phyloP scores from a whole-genome alignment of 2,113 vertebrate genomes.

The Sinocyclocheilus rhinocerous region DNA sequence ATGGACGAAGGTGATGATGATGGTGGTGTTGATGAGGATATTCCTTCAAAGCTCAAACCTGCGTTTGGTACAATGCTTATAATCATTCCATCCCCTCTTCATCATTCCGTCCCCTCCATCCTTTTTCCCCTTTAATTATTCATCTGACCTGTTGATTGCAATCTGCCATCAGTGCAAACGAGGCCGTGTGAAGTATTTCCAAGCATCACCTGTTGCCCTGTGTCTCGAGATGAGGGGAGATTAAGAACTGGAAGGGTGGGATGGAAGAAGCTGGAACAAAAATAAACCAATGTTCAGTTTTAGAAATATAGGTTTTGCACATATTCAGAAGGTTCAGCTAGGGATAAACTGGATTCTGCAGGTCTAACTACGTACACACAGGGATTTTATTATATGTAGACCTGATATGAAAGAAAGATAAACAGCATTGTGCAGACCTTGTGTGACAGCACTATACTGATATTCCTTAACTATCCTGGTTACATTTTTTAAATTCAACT shows the following conservation, averaged over 20 bases:
- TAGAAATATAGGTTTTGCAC: background rate
- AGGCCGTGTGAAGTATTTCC: slow-evolving; percentile 18
- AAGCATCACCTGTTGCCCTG: slow-evolving; percentile 13
- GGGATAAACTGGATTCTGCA: background rate
- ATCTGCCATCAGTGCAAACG: slow-evolving; percentile 33
- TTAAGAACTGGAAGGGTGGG: background rate
- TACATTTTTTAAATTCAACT: background rate
- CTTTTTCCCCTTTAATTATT: slow-evolving; percentile 38
- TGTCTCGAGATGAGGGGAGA: background rate
- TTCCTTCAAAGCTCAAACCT: slow-evolving; percentile 24
- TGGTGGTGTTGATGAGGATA: slow-evolving; percentile 37
- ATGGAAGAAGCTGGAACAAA: background rate
- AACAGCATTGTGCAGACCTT: background rate
- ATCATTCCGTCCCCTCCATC: slow-evolving; percentile 7
- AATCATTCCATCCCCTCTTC: slow-evolving; percentile 40
- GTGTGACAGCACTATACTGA: background rate
- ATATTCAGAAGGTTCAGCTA: background rate
- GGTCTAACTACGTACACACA: background rate
- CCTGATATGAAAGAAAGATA: background rate
- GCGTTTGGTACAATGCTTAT: slow-evolving; percentile 16
- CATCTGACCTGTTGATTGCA: slow-evolving; percentile 50
- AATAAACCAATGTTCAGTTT: background rate
- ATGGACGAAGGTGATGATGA: slow-evolving; percentile 32
- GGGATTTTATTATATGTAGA: background rate
- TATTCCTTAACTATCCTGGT: background rate